Base-by-base conservation (phyloP, 2,888 invertebrate species). In the Aleiodes alternator region DNA sequence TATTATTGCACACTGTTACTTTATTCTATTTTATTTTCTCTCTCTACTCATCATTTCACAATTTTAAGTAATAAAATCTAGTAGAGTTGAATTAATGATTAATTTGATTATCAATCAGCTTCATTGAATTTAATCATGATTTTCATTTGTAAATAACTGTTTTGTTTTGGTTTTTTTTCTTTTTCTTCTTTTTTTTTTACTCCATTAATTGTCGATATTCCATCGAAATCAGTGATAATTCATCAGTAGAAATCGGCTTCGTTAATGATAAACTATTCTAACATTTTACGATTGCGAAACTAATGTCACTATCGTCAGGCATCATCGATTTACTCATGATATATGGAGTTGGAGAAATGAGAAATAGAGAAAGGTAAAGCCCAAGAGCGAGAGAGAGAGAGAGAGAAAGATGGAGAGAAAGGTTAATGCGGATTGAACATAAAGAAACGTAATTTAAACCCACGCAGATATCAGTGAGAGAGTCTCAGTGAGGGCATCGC, bases 381-480 rank as follows among this genome's bases (percentile, higher is more conserved):
- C n/a, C 53, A 50, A 43, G 29, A 64, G 34, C 50, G 48, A 75
- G 61, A 53, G 9, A 34, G 38, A 43, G 14, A 34, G 31, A 66
- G 55, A 43, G 29, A 64, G 34, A 61, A 48, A 75, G 61, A 53
- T 23, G 2, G 9, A 34, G 38, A 53, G 29, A 34, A 11, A 51
- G 31, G 14, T 4, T 11, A 56, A 73, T 53, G 31, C 69, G 29
- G 69, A 72, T 79, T 79, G 59, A 76, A 76, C 76, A 77, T 69
- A 72, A 78, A 73, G 73, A 79, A 80, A 81, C 82, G 80, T 84
- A 82, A 85, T 83, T 83, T 79, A 80, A 70, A 34, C 85, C 85
- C 79, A 85, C 85, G 82, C 81, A 75, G 68, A 66, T 71, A 64
- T 55, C 11, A 57, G 75, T 64, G 56, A 70, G 55, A 71, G 64